Evolutionary conservation across 2,113 vertebrate species (phyloP).

Genomic region (Trogon melanurus): DNA sequence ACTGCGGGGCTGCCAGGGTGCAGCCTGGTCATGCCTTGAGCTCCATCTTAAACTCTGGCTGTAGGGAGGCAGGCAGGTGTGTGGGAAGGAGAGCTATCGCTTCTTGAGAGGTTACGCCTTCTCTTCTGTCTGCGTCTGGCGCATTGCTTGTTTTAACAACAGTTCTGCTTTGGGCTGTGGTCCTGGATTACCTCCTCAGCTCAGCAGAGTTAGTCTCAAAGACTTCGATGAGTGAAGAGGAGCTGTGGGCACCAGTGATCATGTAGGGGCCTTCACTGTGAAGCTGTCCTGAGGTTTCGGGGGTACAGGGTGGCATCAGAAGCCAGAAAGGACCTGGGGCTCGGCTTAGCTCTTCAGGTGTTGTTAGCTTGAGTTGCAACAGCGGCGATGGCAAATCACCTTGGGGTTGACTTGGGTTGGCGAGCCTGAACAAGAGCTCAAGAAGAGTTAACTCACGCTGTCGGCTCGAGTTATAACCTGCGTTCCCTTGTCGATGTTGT

Average conservation of each 20-base stretch:
- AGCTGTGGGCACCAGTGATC: neutral
- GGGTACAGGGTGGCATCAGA: neutral
- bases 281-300: neutral
- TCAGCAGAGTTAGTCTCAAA: neutral
- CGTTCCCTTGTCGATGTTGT: neutral
- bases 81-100: neutral
- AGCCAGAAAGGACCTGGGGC: neutral
- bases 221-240: accelerated
- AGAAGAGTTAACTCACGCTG: neutral
- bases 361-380: neutral
- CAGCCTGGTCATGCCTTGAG: neutral
- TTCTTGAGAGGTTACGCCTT: neutral
- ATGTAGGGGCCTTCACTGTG: neutral
- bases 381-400: neutral
- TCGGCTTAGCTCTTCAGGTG: neutral
- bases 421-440: neutral
- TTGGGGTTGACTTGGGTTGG: neutral
- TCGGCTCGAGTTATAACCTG: neutral
- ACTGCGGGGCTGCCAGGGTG: neutral
- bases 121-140: neutral
- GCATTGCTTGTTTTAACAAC: neutral
- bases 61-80: neutral
- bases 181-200: neutral
- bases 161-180: neutral
- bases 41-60: neutral